phyloP scores from a whole-genome alignment of 2,113 vertebrate species.

The Sorex fumeus region DNA sequence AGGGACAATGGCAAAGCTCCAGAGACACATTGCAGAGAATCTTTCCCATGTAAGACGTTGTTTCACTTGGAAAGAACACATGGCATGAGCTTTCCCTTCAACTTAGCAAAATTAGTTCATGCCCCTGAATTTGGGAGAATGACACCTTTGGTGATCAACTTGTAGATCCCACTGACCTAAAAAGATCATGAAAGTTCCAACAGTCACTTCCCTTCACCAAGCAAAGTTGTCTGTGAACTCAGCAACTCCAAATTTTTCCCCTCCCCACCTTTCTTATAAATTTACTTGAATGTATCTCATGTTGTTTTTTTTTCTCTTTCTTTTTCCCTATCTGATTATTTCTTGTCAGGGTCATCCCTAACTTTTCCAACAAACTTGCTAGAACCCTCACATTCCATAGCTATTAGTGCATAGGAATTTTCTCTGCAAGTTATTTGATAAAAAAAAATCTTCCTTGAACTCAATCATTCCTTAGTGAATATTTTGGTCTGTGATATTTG shows the following conservation, averaged over 20 bases:
- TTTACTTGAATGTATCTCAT: neutral
- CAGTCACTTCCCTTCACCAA: neutral
- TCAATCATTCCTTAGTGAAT: neutral
- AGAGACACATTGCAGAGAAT: neutral
- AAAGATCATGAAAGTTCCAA: neutral
- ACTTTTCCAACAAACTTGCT: neutral
- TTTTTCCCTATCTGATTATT: too few relatives aligned
- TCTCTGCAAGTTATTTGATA: neutral
- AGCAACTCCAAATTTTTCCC: neutral
- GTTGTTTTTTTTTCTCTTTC: too few relatives aligned
- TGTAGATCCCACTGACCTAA: neutral
- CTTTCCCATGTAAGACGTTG: neutral
- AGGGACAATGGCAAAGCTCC: too few relatives aligned
- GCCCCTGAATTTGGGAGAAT: too few relatives aligned
- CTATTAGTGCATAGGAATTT: neutral
- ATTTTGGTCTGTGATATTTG: neutral
- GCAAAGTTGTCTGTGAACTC: neutral
- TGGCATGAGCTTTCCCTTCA: neutral
- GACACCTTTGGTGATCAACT: too few relatives aligned
- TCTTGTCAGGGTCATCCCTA: rapidly evolving
- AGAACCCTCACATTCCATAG: neutral
- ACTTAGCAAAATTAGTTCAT: neutral
- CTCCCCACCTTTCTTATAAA: neutral
- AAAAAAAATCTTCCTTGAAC: neutral
- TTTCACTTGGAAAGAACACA: neutral